Evolutionary conservation across 2,113 vertebrate genomes (phyloP).

Genomic region (Cricetomys ansorgei): DNA sequence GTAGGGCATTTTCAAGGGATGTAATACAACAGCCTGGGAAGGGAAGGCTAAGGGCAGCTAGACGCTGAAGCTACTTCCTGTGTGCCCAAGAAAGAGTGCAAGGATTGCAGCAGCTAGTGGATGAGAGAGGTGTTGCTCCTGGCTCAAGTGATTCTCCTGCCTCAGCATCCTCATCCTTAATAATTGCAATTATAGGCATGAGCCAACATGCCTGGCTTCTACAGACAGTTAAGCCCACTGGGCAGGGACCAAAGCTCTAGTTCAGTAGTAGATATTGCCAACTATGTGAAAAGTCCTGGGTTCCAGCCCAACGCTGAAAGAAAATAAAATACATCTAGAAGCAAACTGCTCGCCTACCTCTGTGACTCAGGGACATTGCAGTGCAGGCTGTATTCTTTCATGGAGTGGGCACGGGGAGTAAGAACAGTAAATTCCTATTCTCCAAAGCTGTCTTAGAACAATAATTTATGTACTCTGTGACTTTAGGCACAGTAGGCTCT

Average conservation of each 20-base stretch:
- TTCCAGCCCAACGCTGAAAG: neutral
- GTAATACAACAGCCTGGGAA: neutral
- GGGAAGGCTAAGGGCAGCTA: neutral
- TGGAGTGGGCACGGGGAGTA: neutral
- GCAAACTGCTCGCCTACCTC: neutral
- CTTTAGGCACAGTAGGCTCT: neutral
- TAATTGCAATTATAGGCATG: neutral
- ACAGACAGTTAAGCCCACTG: neutral
- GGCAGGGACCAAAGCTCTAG: too few relatives aligned
- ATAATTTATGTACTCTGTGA: neutral
- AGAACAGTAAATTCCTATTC: neutral
- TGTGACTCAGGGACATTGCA: neutral
- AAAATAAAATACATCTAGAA: neutral
- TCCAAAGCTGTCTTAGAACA: conserved; percentile 35
- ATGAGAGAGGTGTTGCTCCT: neutral
- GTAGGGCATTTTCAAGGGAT: neutral
- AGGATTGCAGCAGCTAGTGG: neutral
- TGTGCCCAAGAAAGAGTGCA: neutral
- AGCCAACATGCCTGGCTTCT: neutral
- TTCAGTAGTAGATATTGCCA: neutral
- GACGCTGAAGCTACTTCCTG: neutral
- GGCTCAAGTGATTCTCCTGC: neutral
- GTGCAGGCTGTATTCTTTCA: neutral
- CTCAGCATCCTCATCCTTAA: neutral
- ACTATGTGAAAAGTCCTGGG: neutral